Evolutionary conservation across 2,113 vertebrate genomes (phyloP).

Genomic region (Podarcis muralis): DNA sequence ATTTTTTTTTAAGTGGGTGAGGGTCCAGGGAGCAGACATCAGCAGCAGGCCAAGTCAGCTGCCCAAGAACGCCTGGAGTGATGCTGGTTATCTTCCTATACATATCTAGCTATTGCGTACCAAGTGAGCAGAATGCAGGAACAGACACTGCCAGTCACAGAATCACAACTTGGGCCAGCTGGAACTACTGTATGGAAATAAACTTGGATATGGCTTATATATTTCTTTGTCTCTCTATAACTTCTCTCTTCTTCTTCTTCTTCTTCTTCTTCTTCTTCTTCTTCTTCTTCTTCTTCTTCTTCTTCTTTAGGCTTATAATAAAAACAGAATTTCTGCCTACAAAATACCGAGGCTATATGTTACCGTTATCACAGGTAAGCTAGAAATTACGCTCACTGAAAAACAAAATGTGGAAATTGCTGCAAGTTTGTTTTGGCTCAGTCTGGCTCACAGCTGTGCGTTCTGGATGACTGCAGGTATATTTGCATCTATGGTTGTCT

Average conservation of each 20-base stretch:
- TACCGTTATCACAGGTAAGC: constrained; percentile 91
- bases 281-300: neutral
- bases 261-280: rapidly evolving
- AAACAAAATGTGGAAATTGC: neutral
- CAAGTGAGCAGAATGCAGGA: neutral
- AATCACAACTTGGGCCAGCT: too few relatives aligned
- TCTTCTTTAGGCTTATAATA: constrained; percentile 82
- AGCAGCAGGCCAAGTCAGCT: neutral
- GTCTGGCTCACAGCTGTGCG: too few relatives aligned
- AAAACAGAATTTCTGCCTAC: constrained; percentile 95
- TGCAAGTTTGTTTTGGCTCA: neutral
- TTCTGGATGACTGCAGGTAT: too few relatives aligned
- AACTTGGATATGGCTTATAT: rapidly evolving
- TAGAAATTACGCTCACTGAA: rapidly evolving
- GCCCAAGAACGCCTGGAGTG: neutral
- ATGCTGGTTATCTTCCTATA: neutral
- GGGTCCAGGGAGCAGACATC: too few relatives aligned
- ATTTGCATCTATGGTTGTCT: too few relatives aligned
- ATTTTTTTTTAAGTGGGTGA: too few relatives aligned
- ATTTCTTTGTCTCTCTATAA: neutral
- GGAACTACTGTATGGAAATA: neutral
- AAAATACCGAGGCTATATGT: constrained; percentile 84
- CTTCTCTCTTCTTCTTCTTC: neutral
- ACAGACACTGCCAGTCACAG: too few relatives aligned
- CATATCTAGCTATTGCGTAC: neutral